Conservation (phyloP, 2,113 vertebrate species). For the Aegypius monachus region DNA sequence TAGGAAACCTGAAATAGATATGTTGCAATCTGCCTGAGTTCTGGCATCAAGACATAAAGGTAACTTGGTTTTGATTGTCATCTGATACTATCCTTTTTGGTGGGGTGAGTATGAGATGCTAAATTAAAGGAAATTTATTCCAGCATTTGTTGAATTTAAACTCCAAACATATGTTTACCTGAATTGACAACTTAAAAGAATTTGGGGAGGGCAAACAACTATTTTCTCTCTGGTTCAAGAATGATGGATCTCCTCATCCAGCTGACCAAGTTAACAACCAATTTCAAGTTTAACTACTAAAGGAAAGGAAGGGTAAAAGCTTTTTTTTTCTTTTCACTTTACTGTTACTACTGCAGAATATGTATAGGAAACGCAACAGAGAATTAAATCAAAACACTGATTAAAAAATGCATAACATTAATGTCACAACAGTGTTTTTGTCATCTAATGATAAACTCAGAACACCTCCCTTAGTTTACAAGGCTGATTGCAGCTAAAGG, state of each 20-base stretch:
- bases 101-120: background rate
- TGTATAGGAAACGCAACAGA: conserved; percentile 51
- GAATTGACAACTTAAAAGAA: background rate
- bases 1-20: background rate
- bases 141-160: conserved; percentile 5
- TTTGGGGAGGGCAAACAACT: background rate
- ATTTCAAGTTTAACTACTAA: conserved; percentile 29
- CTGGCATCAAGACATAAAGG: background rate
- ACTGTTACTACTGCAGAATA: background rate
- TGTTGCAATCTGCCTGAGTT: background rate
- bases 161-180: background rate
- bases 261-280: background rate
- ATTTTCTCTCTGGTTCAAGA: background rate
- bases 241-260: background rate
- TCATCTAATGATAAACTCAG: conserved; percentile 76
- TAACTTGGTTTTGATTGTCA: background rate
- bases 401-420: conserved; percentile 85
- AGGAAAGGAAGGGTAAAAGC: background rate
- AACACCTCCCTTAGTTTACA: conserved; percentile 62
- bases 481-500: conserved; percentile 70
- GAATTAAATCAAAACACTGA: conserved; percentile 89
- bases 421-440: conserved; percentile 78
- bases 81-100: background rate
- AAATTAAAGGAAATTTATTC: conserved; percentile 10
- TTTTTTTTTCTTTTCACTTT: conserved; percentile 28